phyloP scores from a whole-genome alignment of 2,797 vertebrate genomes.

The Neopelma chrysocephalum region DNA sequence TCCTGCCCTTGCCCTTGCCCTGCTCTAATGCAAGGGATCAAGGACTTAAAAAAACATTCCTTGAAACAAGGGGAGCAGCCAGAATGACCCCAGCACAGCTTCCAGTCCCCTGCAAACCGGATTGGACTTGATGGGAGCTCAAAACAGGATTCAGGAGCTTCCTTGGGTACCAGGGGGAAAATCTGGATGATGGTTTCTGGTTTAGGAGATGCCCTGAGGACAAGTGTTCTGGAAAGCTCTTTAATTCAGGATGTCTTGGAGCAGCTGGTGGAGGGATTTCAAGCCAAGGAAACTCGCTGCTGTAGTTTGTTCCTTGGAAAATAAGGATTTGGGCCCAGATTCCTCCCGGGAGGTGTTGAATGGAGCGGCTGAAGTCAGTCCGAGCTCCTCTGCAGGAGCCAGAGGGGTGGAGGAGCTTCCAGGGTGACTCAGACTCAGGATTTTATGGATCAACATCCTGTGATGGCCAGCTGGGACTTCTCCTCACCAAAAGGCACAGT shows the following conservation, averaged over 20 bases:
- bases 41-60: not conserved
- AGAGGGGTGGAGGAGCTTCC: not conserved
- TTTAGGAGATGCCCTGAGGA: not conserved
- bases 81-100: not conserved
- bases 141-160: not conserved
- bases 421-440: not conserved
- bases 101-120: not conserved
- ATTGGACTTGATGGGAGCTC: not conserved
- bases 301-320: conserved; percentile 9
- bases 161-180: not conserved
- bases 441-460: not conserved
- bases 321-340: not conserved
- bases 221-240: not conserved
- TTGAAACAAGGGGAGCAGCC: not conserved
- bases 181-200: not conserved
- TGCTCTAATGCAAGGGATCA: not conserved
- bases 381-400: not conserved
- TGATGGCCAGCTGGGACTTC: not conserved
- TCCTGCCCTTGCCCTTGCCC: not conserved
- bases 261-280: not conserved
- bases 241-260: not conserved
- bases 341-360: not conserved
- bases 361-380: not conserved
- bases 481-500: not conserved
- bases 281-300: not conserved